Evolutionary conservation across 1,140 invertebrate species (phyloP).

Genomic region (Musca domestica): DNA sequence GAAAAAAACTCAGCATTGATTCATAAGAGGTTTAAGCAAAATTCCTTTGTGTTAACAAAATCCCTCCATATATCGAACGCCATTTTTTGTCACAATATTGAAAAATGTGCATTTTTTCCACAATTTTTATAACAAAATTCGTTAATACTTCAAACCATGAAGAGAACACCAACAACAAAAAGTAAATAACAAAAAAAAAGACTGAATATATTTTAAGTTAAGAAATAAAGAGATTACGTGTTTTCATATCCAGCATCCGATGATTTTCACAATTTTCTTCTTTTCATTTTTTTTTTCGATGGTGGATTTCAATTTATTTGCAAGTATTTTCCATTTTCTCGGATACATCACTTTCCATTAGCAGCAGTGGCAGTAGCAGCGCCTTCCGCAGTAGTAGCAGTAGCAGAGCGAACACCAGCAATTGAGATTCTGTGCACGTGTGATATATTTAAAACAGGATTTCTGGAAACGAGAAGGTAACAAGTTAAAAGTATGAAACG

Average conservation of each 20-base stretch:
- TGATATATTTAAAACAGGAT: constrained; percentile 5
- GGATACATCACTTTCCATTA: not conserved
- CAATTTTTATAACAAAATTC: too few relatives aligned
- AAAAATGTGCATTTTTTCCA: too few relatives aligned
- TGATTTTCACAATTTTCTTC: constrained; percentile 3
- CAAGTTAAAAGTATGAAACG: not conserved
- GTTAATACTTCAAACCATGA: too few relatives aligned
- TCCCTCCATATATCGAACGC: too few relatives aligned
- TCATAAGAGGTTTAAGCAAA: too few relatives aligned
- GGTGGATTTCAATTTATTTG: constrained; percentile 11
- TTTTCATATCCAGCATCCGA: constrained; percentile 9
- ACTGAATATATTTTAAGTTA: constrained; percentile 7
- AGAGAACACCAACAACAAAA: not conserved
- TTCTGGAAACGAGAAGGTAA: not conserved
- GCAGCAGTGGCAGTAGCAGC: too few relatives aligned
- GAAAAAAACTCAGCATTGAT: too few relatives aligned
- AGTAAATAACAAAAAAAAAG: not conserved
- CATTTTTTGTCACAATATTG: too few relatives aligned
- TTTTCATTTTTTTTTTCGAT: not conserved
- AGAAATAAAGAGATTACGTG: constrained; percentile 21
- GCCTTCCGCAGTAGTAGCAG: too few relatives aligned
- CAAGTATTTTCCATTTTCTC: constrained; percentile 10
- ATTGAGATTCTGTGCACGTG: constrained; percentile 14
- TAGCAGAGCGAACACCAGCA: too few relatives aligned
- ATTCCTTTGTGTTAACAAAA: too few relatives aligned